These are phyloP conservation scores for Lytechinus variegatus DNA, from an alignment of 35 echinoderm and acorn worm species.

Conservation along the genomic window DNA sequence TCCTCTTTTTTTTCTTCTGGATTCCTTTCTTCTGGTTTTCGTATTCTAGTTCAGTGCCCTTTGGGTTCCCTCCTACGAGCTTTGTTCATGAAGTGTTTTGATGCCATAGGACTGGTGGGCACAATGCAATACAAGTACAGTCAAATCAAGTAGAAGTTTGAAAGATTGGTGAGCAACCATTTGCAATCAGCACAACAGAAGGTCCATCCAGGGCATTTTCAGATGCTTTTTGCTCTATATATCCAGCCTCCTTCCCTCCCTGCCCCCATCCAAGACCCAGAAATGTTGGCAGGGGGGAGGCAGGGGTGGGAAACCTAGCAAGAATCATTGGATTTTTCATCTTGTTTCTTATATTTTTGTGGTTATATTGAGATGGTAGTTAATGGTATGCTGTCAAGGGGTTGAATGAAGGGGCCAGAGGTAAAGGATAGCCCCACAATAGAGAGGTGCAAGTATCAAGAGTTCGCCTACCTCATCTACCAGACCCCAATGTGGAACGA, in stretches of 20 bases:
- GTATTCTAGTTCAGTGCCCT: neutral
- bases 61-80: neutral
- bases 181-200: neutral
- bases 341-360: conserved; percentile 10
- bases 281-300: neutral
- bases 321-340: conserved; percentile 17
- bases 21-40: neutral
- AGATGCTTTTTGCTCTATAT: neutral
- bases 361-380: conserved; percentile 17
- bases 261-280: neutral
- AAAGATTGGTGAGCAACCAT: neutral
- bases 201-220: conserved; percentile 14
- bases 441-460: conserved; percentile 43
- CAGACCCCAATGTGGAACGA: neutral
- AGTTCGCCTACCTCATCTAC: conserved; percentile 34
- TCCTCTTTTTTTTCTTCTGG: neutral
- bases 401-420: conserved; percentile 22
- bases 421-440: neutral
- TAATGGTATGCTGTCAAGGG: conserved; percentile 28
- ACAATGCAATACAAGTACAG: conserved; percentile 46
- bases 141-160: conserved; percentile 40
- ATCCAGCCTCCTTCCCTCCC: neutral
- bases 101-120: conserved; percentile 17
- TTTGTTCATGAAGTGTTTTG: conserved; percentile 48
- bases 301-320: conserved; percentile 12